Percentiles rank a stretch among this genome's conserved stretches.
These are phyloP conservation scores for Megalurothrips usitatus DNA, from an alignment of 2,888 invertebrate species.

Conservation along the genomic window DNA sequence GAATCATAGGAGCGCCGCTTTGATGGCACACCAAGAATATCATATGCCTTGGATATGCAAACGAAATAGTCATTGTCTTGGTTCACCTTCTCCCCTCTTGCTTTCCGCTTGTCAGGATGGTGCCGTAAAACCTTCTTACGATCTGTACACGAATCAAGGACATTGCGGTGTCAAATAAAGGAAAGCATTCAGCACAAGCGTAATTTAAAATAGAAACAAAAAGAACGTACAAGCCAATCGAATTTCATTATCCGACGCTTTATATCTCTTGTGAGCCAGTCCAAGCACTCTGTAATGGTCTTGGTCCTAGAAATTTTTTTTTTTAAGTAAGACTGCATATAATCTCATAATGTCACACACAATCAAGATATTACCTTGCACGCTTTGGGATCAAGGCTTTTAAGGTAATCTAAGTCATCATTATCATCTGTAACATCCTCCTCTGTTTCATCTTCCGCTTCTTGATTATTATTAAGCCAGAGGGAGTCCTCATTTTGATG, in stretches of 20 bases:
- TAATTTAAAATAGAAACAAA: neutral
- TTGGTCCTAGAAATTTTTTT: conserved; percentile 34
- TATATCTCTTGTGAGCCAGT: conserved; percentile 72
- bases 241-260: conserved; percentile 88
- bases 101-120: conserved; percentile 97
- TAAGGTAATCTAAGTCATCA: conserved; percentile 75
- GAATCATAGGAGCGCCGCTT: conserved; percentile 93
- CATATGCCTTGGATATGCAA: conserved; percentile 96
- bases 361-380: conserved; percentile 64
- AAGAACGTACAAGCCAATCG: conserved; percentile 78
- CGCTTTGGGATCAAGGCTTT: conserved; percentile 88
- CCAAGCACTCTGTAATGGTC: conserved; percentile 65
- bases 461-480: conserved; percentile 35
- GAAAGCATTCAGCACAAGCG: neutral
- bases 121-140: conserved; percentile 84
- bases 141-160: conserved; percentile 46
- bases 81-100: conserved; percentile 78
- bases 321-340: conserved; percentile 39
- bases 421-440: conserved; percentile 50
- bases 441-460: conserved; percentile 42
- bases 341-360: neutral
- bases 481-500: conserved; percentile 43
- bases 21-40: conserved; percentile 73
- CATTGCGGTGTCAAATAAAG: conserved; percentile 22
- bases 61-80: conserved; percentile 96